Conservation (phyloP, 2,888 invertebrate species). For the Catocala nupta region DNA sequence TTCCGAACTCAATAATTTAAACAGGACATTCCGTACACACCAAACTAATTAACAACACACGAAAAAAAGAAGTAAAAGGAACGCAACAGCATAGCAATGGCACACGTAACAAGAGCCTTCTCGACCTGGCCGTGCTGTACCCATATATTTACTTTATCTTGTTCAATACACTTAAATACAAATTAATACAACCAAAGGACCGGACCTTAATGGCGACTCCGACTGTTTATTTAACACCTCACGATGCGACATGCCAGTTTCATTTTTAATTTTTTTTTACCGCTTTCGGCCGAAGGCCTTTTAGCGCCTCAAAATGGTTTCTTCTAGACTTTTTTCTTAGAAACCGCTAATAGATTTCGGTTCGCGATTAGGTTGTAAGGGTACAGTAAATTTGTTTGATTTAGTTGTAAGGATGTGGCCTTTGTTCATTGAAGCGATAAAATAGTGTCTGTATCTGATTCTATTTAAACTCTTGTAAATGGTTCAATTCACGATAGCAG, state of each 20-base stretch:
- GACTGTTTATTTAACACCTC: constrained; percentile 87
- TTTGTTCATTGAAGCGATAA: no score
- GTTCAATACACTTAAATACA: constrained; percentile 87
- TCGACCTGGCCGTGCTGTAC: constrained; percentile 67
- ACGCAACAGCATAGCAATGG: constrained; percentile 44
- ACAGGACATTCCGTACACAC: constrained; percentile 25
- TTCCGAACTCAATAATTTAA: constrained; percentile 9
- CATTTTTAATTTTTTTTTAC: constrained; percentile 72
- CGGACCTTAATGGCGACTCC: constrained; percentile 80
- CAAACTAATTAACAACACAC: constrained; percentile 45
- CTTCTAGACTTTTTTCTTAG: constrained; percentile 59
- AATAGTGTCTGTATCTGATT: no score
- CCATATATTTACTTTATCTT: constrained; percentile 86
- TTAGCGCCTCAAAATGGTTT: constrained; percentile 74
- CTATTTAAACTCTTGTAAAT: no score
- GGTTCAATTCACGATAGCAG: no score
- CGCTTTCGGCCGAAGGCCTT: constrained; percentile 62
- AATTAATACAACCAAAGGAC: constrained; percentile 86
- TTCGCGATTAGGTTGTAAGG: constrained; percentile 20
- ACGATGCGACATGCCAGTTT: constrained; percentile 76
- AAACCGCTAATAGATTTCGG: constrained; percentile 62
- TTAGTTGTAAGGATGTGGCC: constrained; percentile 9
- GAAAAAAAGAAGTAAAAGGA: constrained; percentile 26
- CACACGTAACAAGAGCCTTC: constrained; percentile 66
- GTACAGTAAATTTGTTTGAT: constrained; percentile 4